Evolutionary conservation across 2,888 invertebrate species (phyloP).

Genomic region (Papilio protenor): DNA sequence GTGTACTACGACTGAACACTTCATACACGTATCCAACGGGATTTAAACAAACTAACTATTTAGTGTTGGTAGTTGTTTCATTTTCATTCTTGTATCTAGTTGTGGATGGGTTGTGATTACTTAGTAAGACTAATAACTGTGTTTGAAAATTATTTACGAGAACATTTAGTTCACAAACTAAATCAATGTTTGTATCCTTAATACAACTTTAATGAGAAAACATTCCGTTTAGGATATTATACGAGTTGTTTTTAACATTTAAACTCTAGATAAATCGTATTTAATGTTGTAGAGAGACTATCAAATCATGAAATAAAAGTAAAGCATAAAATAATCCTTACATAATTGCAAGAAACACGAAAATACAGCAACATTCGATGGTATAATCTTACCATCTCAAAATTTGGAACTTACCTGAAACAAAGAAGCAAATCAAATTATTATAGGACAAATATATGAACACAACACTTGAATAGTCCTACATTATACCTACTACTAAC

Average conservation of each 20-base stretch:
- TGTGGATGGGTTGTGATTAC: not conserved
- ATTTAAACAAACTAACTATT: not conserved
- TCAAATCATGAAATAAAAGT: not conserved
- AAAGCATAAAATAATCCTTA: not conserved
- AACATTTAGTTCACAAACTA: no score
- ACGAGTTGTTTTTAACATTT: no score
- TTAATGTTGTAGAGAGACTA: not conserved
- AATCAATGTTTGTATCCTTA: no score
- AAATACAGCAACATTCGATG: not conserved
- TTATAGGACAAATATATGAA: not conserved
- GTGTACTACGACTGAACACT: not conserved
- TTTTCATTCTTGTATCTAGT: no score
- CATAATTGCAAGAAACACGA: not conserved
- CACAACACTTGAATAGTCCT: not conserved
- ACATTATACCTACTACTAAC: no score
- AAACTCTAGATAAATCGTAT: not conserved
- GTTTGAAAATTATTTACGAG: not conserved
- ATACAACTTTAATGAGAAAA: no score
- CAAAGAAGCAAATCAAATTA: constrained; percentile 19
- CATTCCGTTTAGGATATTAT: no score
- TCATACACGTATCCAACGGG: not conserved
- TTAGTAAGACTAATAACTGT: not conserved
- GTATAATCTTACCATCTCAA: constrained; percentile 5
- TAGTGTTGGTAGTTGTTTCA: no score
- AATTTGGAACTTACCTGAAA: constrained; percentile 29